phyloP scores from a whole-genome alignment of 2,797 vertebrate genomes.

The Pangasius macronema region DNA sequence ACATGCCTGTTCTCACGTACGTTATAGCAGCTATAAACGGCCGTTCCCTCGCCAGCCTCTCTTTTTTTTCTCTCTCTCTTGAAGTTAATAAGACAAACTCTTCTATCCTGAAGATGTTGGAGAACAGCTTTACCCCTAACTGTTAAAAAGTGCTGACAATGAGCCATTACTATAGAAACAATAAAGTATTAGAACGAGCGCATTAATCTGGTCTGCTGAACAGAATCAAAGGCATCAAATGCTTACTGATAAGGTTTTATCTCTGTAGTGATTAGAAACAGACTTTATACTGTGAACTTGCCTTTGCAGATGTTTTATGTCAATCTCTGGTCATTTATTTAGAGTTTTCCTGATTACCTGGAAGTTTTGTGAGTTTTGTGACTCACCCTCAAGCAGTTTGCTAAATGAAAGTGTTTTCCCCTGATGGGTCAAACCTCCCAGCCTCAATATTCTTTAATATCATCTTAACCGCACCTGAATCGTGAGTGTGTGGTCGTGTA shows the following conservation, averaged over 20 bases:
- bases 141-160: neutral
- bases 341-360: slow-evolving; percentile 1
- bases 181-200: neutral
- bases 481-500: slow-evolving; percentile 40
- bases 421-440: slow-evolving; percentile 55
- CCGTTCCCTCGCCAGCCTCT: neutral
- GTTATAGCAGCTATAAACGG: neutral
- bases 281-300: no score
- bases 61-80: neutral
- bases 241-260: no score
- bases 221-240: neutral
- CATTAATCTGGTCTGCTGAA: neutral
- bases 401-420: slow-evolving; percentile 55
- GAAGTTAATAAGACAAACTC: neutral
- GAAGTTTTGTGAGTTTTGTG: neutral
- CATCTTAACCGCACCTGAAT: slow-evolving; percentile 51
- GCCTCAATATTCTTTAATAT: slow-evolving; percentile 62
- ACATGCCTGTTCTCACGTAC: neutral
- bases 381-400: slow-evolving; percentile 35
- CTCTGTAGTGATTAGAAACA: neutral
- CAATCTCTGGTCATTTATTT: slow-evolving; percentile 13
- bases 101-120: neutral
- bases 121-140: neutral
- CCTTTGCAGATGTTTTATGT: neutral
- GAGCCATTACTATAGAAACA: neutral